Percentiles rank a stretch among this genome's conserved stretches.
Evolutionary conservation across 2,888 invertebrate genomes (phyloP).

Genomic region (Chrysolina americana): DNA sequence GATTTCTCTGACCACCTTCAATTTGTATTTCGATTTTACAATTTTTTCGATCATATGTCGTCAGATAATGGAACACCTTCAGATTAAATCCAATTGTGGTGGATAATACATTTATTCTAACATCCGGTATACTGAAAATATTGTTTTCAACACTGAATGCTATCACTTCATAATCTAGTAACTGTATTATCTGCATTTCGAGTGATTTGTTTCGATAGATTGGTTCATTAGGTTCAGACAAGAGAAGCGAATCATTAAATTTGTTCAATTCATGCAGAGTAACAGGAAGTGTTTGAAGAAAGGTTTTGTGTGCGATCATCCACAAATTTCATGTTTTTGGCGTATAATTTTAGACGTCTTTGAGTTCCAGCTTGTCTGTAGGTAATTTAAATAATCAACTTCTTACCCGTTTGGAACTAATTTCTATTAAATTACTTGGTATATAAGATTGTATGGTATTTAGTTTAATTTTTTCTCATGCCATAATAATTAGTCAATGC

Average conservation of each 20-base stretch:
- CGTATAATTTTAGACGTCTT: background rate
- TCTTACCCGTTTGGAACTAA: background rate
- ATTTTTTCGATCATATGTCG: no score
- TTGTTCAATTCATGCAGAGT: background rate
- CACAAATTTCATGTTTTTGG: background rate
- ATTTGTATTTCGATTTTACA: no score
- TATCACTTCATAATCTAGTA: background rate
- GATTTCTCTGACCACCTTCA: no score
- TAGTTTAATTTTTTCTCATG: no score
- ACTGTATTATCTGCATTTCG: background rate
- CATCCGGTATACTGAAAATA: no score
- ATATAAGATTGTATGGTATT: no score
- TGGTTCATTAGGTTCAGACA: constrained; percentile 10
- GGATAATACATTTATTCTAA: no score
- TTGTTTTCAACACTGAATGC: background rate
- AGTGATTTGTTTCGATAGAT: background rate
- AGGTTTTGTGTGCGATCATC: background rate
- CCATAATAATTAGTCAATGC: no score
- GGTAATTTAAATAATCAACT: background rate
- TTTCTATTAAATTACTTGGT: no score
- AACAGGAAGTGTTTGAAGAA: constrained; percentile 2
- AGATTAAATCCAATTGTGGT: no score
- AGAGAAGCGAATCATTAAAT: constrained; percentile 6
- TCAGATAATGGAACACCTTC: no score
- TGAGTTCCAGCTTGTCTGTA: background rate